A percentile compares a stretch with the other conserved stretches of the same genome.
These are phyloP conservation scores for Camponotus fellah DNA, from an alignment of 2,888 invertebrate species.

Conservation along the genomic window DNA sequence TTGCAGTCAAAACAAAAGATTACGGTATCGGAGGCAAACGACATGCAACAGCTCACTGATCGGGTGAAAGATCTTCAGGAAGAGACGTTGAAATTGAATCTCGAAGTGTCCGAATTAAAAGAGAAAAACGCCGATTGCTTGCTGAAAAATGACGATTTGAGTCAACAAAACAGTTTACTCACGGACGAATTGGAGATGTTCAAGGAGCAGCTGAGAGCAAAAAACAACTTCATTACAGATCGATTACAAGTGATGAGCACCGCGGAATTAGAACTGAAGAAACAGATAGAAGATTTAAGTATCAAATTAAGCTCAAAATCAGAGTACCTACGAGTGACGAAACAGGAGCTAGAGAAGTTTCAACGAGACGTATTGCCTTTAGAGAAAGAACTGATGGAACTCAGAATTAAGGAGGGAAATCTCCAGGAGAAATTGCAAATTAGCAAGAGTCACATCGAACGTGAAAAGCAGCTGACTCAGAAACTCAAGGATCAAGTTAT, in stretches of 20 bases:
- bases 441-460: conserved; percentile 81
- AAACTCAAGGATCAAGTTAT: conserved; percentile 84
- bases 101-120: conserved; percentile 79
- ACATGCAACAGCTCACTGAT: conserved; percentile 77
- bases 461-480: conserved; percentile 82
- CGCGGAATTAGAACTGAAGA: conserved; percentile 80
- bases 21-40: conserved; percentile 68
- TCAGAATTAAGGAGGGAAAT: conserved; percentile 78
- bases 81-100: conserved; percentile 78
- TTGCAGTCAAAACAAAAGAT: conserved; percentile 74
- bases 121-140: conserved; percentile 79
- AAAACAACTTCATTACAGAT: conserved; percentile 83
- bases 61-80: conserved; percentile 82
- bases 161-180: conserved; percentile 81
- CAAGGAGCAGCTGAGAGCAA: conserved; percentile 82
- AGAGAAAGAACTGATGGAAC: conserved; percentile 82
- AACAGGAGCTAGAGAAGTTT: conserved; percentile 80
- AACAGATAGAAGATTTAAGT: conserved; percentile 81
- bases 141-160: conserved; percentile 80
- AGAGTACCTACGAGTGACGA: conserved; percentile 80
- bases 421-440: conserved; percentile 80
- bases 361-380: conserved; percentile 80
- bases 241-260: conserved; percentile 81
- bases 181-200: conserved; percentile 82
- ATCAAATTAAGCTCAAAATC: conserved; percentile 82